phyloP scores from a whole-genome alignment of 2,113 vertebrate genomes.

The Gadus macrocephalus region DNA sequence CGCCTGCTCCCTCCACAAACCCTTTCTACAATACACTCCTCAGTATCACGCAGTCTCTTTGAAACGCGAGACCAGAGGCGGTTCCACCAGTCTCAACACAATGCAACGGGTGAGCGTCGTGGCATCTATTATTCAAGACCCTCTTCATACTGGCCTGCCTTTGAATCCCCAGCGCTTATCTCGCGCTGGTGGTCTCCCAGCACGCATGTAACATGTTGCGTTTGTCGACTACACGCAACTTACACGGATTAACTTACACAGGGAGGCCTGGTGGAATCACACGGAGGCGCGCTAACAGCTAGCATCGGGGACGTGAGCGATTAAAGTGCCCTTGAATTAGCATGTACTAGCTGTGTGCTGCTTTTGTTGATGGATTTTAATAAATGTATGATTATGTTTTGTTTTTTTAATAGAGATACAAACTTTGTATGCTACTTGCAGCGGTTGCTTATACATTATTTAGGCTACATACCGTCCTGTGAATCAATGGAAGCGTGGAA shows the following conservation, averaged over 20 bases:
- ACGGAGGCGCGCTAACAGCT: neutral
- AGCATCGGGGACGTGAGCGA: neutral
- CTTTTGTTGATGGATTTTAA: neutral
- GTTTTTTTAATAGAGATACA: neutral
- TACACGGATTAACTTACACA: no score
- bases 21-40: neutral
- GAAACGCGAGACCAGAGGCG: neutral
- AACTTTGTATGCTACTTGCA: neutral
- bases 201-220: no score
- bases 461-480: no score
- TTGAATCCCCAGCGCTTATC: neutral
- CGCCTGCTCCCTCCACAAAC: no score
- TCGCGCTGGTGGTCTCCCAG: neutral
- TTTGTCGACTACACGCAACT: neutral
- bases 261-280: neutral
- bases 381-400: neutral
- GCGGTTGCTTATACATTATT: no score
- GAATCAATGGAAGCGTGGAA: no score
- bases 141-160: neutral
- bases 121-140: neutral
- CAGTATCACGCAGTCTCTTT: neutral
- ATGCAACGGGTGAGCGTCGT: neutral
- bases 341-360: neutral
- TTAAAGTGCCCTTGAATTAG: neutral
- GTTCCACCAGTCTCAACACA: neutral